phyloP scores from a whole-genome alignment of 2,797 vertebrate species.

The Ictinia mississippiensis region DNA sequence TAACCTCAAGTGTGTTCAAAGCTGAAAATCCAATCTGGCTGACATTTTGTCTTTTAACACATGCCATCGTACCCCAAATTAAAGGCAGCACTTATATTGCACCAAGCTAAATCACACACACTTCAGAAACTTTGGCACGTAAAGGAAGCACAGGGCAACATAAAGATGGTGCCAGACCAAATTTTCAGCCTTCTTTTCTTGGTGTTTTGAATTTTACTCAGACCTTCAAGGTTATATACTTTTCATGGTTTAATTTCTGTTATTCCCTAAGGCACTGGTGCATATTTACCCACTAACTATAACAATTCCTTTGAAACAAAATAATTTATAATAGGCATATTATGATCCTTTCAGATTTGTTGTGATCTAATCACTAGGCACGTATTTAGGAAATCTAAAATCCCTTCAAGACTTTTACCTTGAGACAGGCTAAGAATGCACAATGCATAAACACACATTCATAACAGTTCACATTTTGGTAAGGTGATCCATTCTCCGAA shows the following conservation, averaged over 20 bases:
- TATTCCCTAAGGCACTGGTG: background rate
- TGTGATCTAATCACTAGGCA: slow-evolving; percentile 31
- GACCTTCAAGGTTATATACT: slow-evolving; percentile 2
- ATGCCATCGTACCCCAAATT: background rate
- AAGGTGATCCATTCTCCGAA: background rate
- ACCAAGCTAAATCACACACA: background rate
- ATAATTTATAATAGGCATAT: slow-evolving; percentile 24
- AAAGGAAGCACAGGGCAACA: background rate
- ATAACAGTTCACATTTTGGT: background rate
- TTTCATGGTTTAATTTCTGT: slow-evolving; percentile 19
- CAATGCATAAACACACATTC: background rate
- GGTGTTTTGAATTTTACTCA: slow-evolving; percentile 11
- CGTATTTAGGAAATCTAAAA: background rate
- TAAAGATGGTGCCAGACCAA: slow-evolving; percentile 1
- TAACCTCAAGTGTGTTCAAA: background rate
- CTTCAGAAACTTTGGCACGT: background rate
- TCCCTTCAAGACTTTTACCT: slow-evolving; percentile 18
- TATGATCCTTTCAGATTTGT: slow-evolving; percentile 3
- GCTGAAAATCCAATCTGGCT: slow-evolving; percentile 9
- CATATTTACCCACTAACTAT: slow-evolving; percentile 15
- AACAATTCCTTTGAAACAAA: slow-evolving; percentile 29
- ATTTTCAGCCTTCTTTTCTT: background rate
- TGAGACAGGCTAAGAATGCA: background rate
- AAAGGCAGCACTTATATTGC: background rate
- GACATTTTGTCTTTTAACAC: slow-evolving; percentile 44